Percentiles rank a stretch among this genome's conserved stretches.
phyloP scores from a whole-genome alignment of 2,888 invertebrate species.

The Drosophila paranaensis region DNA sequence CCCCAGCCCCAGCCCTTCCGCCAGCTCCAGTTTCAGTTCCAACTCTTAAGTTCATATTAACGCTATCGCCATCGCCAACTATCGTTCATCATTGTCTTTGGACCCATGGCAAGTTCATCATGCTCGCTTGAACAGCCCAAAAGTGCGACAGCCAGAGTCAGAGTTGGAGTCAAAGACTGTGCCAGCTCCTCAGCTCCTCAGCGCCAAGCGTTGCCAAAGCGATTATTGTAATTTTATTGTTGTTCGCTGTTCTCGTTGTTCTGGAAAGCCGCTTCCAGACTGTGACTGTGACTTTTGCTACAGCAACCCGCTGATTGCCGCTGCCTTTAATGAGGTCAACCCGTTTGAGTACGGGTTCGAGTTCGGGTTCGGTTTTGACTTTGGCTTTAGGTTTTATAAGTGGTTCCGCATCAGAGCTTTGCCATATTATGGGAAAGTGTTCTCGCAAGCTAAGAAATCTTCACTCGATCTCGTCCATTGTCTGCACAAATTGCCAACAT shows the following conservation, averaged over 20 bases:
- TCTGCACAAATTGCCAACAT: slow-evolving; percentile 49
- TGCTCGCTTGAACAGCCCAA: slow-evolving; percentile 66
- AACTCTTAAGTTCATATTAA: slow-evolving; percentile 35
- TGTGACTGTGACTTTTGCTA: slow-evolving; percentile 35
- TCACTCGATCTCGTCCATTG: slow-evolving; percentile 34
- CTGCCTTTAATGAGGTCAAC: slow-evolving; percentile 71
- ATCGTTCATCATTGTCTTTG: slow-evolving; percentile 32
- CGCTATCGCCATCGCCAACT: slow-evolving; percentile 36
- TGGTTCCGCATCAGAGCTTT: slow-evolving; percentile 68
- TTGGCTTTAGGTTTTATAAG: slow-evolving; percentile 37
- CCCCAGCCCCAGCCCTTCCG: not conserved
- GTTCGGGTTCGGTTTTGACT: slow-evolving; percentile 1
- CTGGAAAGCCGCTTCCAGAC: slow-evolving; percentile 36
- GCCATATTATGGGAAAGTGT: slow-evolving; percentile 68
- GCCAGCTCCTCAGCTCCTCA: slow-evolving; percentile 2
- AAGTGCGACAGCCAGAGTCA: slow-evolving; percentile 10
- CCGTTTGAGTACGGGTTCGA: slow-evolving; percentile 45
- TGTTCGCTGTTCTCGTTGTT: slow-evolving; percentile 45
- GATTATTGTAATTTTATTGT: slow-evolving; percentile 79
- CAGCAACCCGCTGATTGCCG: slow-evolving; percentile 53
- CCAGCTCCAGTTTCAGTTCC: not conserved
- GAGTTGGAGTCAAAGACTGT: not conserved
- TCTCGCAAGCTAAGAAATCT: slow-evolving; percentile 40
- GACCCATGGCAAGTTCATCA: slow-evolving; percentile 69
- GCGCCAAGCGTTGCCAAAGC: slow-evolving; percentile 54